These are phyloP conservation scores for Scaptomyza tumidula DNA, from an alignment of 2,888 invertebrate species.

Conservation along the genomic window DNA sequence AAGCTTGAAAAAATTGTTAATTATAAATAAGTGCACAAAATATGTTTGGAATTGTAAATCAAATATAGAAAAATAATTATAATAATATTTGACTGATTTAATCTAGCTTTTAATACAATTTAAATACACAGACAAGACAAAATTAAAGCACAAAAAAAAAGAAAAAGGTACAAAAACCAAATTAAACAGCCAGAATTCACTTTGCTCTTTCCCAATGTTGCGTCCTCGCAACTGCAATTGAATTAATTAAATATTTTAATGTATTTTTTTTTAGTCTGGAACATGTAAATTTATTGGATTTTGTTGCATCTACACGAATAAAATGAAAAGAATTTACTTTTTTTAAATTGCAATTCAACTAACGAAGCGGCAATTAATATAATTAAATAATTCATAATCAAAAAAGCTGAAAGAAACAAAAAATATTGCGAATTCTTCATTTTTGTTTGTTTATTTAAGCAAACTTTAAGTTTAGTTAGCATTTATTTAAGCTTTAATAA, in stretches of 20 bases:
- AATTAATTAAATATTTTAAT: constrained; percentile 70
- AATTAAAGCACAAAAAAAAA: constrained; percentile 11
- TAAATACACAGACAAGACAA: constrained; percentile 38
- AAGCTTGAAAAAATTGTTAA: constrained; percentile 1
- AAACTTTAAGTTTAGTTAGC: neutral
- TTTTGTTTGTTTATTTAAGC: neutral
- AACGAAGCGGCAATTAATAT: constrained; percentile 9
- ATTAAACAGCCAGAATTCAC: constrained; percentile 43
- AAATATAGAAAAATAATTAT: neutral
- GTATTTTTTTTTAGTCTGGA: constrained; percentile 42
- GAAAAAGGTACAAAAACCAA: constrained; percentile 33
- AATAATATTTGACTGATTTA: constrained; percentile 14
- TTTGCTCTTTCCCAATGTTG: constrained; percentile 30
- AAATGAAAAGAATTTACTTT: constrained; percentile 54
- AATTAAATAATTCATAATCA: constrained; percentile 2
- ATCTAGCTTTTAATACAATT: constrained; percentile 51
- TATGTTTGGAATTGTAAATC: neutral
- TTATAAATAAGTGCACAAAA: constrained; percentile 6
- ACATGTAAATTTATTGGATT: constrained; percentile 68
- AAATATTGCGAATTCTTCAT: neutral
- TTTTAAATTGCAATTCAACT: constrained; percentile 17
- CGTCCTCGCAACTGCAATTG: constrained; percentile 60
- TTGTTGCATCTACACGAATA: constrained; percentile 38
- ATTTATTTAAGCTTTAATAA: neutral
- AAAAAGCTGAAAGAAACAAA: neutral